Evolutionary conservation across 2,113 vertebrate species (phyloP).

Genomic region (Phylloscopus trochiloides): DNA sequence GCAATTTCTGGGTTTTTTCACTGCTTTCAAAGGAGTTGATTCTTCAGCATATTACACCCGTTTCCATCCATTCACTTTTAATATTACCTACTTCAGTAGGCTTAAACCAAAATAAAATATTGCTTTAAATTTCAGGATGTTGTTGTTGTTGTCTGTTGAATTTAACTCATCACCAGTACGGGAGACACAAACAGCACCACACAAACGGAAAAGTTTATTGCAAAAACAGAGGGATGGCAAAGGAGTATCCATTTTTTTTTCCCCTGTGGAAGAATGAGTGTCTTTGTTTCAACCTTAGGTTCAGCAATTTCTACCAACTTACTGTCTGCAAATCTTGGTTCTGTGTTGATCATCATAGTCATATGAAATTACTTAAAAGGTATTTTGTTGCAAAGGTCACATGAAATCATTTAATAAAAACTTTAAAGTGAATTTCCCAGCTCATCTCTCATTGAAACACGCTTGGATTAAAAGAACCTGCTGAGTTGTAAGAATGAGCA

Average conservation of each 20-base stretch:
- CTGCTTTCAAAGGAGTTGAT: slow-evolving; percentile 2
- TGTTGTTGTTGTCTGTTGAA: slow-evolving; percentile 45
- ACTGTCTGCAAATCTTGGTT: slow-evolving; percentile 4
- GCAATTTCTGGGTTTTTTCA: background rate
- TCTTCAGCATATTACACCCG: fast-evolving
- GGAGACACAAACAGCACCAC: slow-evolving; percentile 18
- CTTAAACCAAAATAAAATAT: slow-evolving; percentile 30
- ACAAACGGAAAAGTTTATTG: slow-evolving; percentile 60
- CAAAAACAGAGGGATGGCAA: slow-evolving; percentile 49
- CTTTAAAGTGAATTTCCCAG: background rate
- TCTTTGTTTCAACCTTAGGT: slow-evolving; percentile 19
- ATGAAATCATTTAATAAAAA: slow-evolving; percentile 41
- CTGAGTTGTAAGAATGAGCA: slow-evolving; percentile 40
- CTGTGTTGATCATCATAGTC: background rate
- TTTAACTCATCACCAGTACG: slow-evolving; percentile 12
- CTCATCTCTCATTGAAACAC: slow-evolving; percentile 12
- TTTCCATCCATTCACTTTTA: background rate
- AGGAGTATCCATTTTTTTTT: background rate
- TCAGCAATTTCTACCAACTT: slow-evolving; percentile 8
- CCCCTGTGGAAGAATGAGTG: background rate
- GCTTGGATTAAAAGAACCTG: slow-evolving; percentile 26
- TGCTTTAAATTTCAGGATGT: slow-evolving; percentile 14
- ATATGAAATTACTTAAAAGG: slow-evolving; percentile 41
- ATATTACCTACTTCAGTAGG: background rate
- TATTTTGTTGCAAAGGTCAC: slow-evolving; percentile 32